Base-by-base conservation (phyloP, 2,888 invertebrate genomes). In the Campoletis raptor region DNA sequence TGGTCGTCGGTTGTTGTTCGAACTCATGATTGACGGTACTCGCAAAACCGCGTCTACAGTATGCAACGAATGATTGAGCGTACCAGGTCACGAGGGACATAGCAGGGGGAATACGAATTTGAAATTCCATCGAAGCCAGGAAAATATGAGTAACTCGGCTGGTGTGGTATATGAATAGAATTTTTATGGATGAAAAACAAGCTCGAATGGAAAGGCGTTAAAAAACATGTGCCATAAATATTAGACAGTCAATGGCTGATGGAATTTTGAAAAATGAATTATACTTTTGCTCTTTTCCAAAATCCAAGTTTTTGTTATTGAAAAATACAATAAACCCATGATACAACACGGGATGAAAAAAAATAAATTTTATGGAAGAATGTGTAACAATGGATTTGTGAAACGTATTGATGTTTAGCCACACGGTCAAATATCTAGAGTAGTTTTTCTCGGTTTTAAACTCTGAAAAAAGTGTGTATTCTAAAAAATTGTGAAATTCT, bases 31-130 rank as follows among this genome's bases (percentile, higher is more conserved):
- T 89, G 89, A 88, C 84, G 87, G 88, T 80, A 85, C 87, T 81
- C 83, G 81, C 76, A 80, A 79, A 81, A 87, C 87, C 85, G 82
- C 83, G 73, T 21, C 73, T 54, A 45, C 48, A 21, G 64, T 57
- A 61, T 42, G 89, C 87, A 90, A 88, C 88, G 87, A 90, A 89
- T 91, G 91, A 91, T 91, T 88, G 89, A 91, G 89, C 89, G 88
- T 70, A 72, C 37, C 24, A 30, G 61, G 48, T 67, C 73, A 57
- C 37, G 42, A 73, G 52, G 67, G 57, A 48, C 21, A 77, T 30
- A 57, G 40, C 52, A 66, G 37, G 89, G 88, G 21, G 78, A 37
- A 54, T 87, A 86, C 87, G 89, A 90, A 90, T 90, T 90, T 89
- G 87, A 89, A 90, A 90, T 91, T 89, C 88, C 88, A 83, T 61